Conservation (phyloP, 2,113 vertebrate species). For the cat (Felis catus) region F.catus_Fca126_mat1.0 CM031425.1:31234001-31234500, state of each 20-base stretch:
- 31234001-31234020: background rate
- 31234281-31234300: background rate
- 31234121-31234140: background rate
- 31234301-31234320: background rate
- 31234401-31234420: accelerated
- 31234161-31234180: background rate
- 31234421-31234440: background rate
- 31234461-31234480: background rate
- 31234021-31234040: background rate
- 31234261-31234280: background rate
- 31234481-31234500: background rate
- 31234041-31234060: background rate
- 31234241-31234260: too few relatives aligned
- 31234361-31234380: background rate
- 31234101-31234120: background rate
- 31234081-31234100: background rate
- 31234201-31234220: background rate
- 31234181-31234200: background rate
- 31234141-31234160: background rate
- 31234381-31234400: background rate
- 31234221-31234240: background rate
- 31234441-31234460: background rate
- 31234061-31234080: background rate
- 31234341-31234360: background rate
- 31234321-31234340: background rate